A percentile compares a stretch with the other conserved stretches of the same genome.
Conservation (phyloP, 2,888 invertebrate species). For the Thera obeliscata region DNA sequence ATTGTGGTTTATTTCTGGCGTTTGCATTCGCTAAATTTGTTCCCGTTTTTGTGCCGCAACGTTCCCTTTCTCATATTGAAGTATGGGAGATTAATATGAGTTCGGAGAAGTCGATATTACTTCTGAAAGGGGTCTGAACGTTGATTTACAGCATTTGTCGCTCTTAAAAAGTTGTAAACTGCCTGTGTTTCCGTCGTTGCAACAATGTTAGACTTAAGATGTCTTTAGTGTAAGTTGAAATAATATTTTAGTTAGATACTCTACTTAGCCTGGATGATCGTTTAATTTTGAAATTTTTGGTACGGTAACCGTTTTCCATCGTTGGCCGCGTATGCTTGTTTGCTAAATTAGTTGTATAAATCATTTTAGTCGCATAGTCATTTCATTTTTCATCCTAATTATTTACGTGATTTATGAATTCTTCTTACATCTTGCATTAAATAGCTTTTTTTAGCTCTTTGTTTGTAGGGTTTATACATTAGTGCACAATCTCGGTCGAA, state of each 20-base stretch:
- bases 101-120: slow-evolving; percentile 83
- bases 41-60: slow-evolving; percentile 65
- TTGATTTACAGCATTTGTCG: slow-evolving; percentile 77
- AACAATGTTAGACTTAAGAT: slow-evolving; percentile 63
- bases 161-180: slow-evolving; percentile 83
- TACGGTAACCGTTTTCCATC: too few relatives aligned
- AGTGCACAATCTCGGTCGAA: too few relatives aligned
- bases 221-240: slow-evolving; percentile 16
- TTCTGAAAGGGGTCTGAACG: slow-evolving; percentile 79
- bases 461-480: too few relatives aligned
- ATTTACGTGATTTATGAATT: too few relatives aligned
- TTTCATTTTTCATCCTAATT: too few relatives aligned
- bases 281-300: neutral
- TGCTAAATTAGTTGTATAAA: too few relatives aligned
- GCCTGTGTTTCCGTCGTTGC: slow-evolving; percentile 80
- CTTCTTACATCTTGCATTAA: too few relatives aligned
- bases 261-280: slow-evolving; percentile 3
- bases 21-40: slow-evolving; percentile 62
- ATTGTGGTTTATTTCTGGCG: slow-evolving; percentile 46
- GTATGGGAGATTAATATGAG: slow-evolving; percentile 80
- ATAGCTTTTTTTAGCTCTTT: too few relatives aligned
- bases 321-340: too few relatives aligned
- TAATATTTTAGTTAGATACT: neutral
- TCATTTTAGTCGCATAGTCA: too few relatives aligned
- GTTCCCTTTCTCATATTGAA: slow-evolving; percentile 79